These are phyloP conservation scores for Maylandia zebra DNA, from an alignment of 2,113 vertebrate species.

Conservation along the genomic window DNA sequence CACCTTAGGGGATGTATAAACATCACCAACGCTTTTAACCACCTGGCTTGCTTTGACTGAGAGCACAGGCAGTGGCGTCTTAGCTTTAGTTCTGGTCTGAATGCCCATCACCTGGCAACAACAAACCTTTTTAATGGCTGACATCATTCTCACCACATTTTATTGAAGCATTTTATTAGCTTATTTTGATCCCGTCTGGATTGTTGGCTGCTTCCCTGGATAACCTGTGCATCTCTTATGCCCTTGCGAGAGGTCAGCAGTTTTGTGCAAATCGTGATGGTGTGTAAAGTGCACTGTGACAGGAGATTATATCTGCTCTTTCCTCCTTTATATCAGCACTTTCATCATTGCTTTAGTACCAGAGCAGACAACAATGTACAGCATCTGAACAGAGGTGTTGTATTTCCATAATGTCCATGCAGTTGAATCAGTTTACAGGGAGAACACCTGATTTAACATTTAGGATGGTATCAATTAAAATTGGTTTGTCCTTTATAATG, in stretches of 20 bases:
- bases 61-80: neutral
- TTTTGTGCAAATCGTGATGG: neutral
- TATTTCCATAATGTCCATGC: neutral
- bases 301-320: slow-evolving; percentile 6
- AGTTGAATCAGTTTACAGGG: neutral
- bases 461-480: neutral
- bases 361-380: neutral
- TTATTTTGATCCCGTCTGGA: slow-evolving; percentile 3
- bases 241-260: neutral
- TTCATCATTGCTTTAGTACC: neutral
- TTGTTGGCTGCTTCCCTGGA: slow-evolving; percentile 5
- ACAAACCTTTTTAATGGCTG: neutral
- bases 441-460: neutral
- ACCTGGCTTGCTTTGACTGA: neutral
- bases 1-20: neutral
- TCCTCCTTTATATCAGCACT: neutral
- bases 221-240: neutral
- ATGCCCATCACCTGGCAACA: neutral
- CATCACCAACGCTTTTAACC: neutral
- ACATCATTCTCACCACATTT: neutral
- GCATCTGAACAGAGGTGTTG: neutral
- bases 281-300: slow-evolving; percentile 4
- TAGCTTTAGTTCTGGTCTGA: neutral
- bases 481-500: neutral
- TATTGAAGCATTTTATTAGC: neutral